Base-by-base conservation (phyloP, 2,113 vertebrate genomes). In the Paedocypris sp. region DNA sequence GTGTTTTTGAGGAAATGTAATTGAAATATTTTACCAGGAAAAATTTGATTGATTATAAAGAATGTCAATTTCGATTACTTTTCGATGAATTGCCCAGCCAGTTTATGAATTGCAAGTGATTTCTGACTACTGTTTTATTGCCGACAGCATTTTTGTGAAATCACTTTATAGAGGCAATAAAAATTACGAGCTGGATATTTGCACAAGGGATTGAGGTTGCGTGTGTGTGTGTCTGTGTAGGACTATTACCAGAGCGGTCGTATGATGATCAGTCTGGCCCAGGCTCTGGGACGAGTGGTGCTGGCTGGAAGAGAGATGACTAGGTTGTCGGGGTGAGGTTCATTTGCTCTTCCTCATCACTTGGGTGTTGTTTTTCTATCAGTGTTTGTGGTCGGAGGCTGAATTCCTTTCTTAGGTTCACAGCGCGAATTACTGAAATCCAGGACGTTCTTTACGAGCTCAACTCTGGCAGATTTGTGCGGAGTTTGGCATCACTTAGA, bases 201-300 rank as follows among this genome's bases (percentile, higher is more conserved):
- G 16, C 38, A 31, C 18, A 31, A 26, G 20, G 22, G 26, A 43
- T 31, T 42, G 11, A 20, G 43, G 38, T 20, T 41, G 4, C 51
- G 42, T 13, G 43, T 35, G 12, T 68, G n/a, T n/a, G n/a, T n/a
- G 38, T 68, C 13, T 72, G 62, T 73, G 51, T 63, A 97, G 94
- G 94, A 98, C 80, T 99, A 99, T 73, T 97, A 99, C 79, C 93
- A 98, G 83, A 98, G 91, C 62, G 94, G 93, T 60, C 87, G 94
- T 68, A 97, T 99, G 95, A 81, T 98, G 12, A 82, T 98, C 47
- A 85, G 93, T 66, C 88, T 98, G 93, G 92, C 95, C 56, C 94
- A 97, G 69, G 93, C 94, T 56, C 77, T 99, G 72, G 94, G 95
- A 48, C 85, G 95, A 66, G 95, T 99, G 60, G 91, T 98, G n/a